phyloP scores from a whole-genome alignment of 2,113 vertebrate genomes.

The Ceratotherium simum region DNA sequence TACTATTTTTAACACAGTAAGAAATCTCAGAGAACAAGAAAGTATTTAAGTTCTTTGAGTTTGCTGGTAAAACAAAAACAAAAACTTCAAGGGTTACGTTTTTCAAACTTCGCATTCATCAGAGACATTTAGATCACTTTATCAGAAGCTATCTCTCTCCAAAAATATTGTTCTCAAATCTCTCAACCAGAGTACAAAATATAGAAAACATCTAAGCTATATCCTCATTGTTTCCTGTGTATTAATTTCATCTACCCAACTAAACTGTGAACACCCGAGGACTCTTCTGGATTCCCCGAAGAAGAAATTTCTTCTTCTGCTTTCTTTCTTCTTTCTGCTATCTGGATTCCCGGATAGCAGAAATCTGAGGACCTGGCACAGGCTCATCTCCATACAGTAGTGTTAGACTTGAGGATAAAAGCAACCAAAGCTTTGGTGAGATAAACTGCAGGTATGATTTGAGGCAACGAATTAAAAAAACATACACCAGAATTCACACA shows the following conservation, averaged over 20 bases:
- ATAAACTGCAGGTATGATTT: neutral
- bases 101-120: neutral
- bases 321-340: too few relatives aligned
- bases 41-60: neutral
- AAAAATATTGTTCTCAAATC: slow-evolving; percentile 24
- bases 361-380: neutral
- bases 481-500: neutral
- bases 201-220: neutral
- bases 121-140: slow-evolving; percentile 1
- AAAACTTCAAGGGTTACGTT: neutral
- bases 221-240: neutral
- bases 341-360: neutral
- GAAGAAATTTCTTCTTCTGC: too few relatives aligned
- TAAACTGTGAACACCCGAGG: neutral
- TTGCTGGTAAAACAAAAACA: slow-evolving; percentile 40
- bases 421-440: neutral
- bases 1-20: slow-evolving; percentile 22
- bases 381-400: neutral
- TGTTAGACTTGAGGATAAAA: neutral
- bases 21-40: slow-evolving; percentile 29
- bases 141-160: neutral
- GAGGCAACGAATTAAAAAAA: neutral
- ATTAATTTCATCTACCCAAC: neutral
- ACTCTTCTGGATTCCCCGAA: neutral
- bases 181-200: neutral